Conservation (phyloP, 1,140 invertebrate genomes). For the Physella acuta region DNA sequence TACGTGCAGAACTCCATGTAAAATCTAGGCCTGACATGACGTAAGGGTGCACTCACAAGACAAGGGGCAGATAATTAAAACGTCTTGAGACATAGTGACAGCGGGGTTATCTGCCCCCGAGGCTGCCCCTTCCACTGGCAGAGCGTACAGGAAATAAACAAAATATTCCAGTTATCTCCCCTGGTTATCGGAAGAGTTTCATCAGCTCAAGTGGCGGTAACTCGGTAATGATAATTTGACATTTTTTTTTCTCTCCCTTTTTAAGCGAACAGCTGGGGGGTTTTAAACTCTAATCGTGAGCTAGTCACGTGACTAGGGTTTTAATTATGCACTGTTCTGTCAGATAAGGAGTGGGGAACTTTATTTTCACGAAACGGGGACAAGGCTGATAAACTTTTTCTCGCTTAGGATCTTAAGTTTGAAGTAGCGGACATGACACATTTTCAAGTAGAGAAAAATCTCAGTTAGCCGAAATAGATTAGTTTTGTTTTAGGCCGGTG, state of each 20-base stretch:
- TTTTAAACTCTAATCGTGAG: no score
- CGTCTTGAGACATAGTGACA: constrained; percentile 6
- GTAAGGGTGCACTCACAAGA: not conserved
- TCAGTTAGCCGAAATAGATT: not conserved
- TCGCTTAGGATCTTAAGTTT: not conserved
- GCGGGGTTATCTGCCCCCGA: not conserved
- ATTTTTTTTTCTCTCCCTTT: not conserved
- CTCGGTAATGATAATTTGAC: not conserved
- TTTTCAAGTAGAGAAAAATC: not conserved
- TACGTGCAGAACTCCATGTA: not conserved
- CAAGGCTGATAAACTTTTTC: not conserved
- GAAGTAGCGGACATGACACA: not conserved
- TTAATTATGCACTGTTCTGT: not conserved
- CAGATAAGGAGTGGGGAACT: not conserved
- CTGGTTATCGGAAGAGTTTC: not conserved
- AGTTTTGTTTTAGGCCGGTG: not conserved
- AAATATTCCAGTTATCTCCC: not conserved
- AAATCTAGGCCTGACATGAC: not conserved
- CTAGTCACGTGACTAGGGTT: not conserved
- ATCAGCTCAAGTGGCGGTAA: constrained; percentile 17
- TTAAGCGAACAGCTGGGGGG: not conserved
- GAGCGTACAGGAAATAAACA: constrained; percentile 2
- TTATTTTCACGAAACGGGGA: not conserved
- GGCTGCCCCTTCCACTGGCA: not conserved
- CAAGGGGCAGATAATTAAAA: constrained; percentile 14